Percentiles rank a stretch among this genome's conserved stretches.
phyloP scores from a whole-genome alignment of 2,113 vertebrate species.

The Melanostigma gelatinosum region DNA sequence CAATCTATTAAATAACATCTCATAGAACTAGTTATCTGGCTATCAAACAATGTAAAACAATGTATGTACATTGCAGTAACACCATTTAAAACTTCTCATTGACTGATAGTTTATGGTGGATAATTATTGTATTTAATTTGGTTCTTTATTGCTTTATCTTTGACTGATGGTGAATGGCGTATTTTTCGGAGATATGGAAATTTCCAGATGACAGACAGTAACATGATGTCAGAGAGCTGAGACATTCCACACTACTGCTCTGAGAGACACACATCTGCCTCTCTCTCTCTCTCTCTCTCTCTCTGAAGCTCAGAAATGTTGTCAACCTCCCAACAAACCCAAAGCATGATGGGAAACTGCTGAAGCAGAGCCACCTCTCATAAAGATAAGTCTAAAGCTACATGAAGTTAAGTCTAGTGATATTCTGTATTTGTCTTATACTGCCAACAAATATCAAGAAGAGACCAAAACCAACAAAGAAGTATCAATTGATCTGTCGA shows the following conservation, averaged over 20 bases:
- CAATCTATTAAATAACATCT: background rate
- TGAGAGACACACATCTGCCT: conserved; percentile 16
- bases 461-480: background rate
- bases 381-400: background rate
- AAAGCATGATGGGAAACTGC: conserved; percentile 29
- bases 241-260: conserved; percentile 53
- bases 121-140: background rate
- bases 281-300: no score
- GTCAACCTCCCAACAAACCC: background rate
- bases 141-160: background rate
- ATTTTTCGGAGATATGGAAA: background rate
- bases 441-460: background rate
- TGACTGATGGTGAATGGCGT: background rate
- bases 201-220: background rate
- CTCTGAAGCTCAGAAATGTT: conserved; percentile 1
- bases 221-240: conserved; percentile 33
- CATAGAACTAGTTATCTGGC: background rate
- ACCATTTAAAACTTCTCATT: background rate
- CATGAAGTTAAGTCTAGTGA: background rate
- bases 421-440: background rate
- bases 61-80: background rate
- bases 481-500: background rate
- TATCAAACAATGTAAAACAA: background rate
- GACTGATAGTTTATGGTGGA: background rate
- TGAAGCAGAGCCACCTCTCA: background rate